Base-by-base conservation (phyloP, 2,113 vertebrate species). In the Psettodes erumei region DNA sequence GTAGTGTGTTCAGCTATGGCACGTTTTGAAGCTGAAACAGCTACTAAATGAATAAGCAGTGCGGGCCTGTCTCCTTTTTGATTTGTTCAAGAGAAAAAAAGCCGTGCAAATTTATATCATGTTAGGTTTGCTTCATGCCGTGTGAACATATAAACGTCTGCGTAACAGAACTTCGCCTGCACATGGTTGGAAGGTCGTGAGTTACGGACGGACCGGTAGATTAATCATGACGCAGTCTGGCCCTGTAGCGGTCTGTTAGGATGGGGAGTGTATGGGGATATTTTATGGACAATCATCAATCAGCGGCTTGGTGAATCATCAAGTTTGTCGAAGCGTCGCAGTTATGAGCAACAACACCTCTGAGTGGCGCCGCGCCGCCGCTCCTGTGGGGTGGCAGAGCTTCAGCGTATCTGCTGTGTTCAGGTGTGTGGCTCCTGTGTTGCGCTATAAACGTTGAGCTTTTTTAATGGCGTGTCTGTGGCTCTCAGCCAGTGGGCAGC, bases 201-300 rank as follows among this genome's bases (percentile, higher is more conserved):
- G 63, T 84, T 85, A 78, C 45, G 53, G 73, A 77, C 38, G 32
- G 51, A 53, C 45, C n/a, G 64, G 40, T 54, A 61, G 76, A 84
- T 88, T 80, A 74, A 79, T 84, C 74, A 72, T 68, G 61, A 53
- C 48, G 53, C 15, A 65, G 43, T 43, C 61, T 48, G 56, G 10
- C 33, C 37, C 32, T 50, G 33, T 58, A 61, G 71, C 69, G 30
- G 60, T 45, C 75, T 77, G 53, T 42, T 66, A 43, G n/a, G 54
- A 67, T 51, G 35, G 12, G 18, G 47, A 56, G 37, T n/a, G 23
- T 81, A 70, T 69, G n/a, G 65, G 77, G 45, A 65, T 70, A 30
- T 64, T 86, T 87, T 83, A 89, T 76, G 59, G 81, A 80, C 63
- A 59, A 70, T 72, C 79, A 82, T 84, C 68, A 75, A 86, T 90